Conservation (phyloP, 2,797 vertebrate species). For the Spea hammondii region DNA sequence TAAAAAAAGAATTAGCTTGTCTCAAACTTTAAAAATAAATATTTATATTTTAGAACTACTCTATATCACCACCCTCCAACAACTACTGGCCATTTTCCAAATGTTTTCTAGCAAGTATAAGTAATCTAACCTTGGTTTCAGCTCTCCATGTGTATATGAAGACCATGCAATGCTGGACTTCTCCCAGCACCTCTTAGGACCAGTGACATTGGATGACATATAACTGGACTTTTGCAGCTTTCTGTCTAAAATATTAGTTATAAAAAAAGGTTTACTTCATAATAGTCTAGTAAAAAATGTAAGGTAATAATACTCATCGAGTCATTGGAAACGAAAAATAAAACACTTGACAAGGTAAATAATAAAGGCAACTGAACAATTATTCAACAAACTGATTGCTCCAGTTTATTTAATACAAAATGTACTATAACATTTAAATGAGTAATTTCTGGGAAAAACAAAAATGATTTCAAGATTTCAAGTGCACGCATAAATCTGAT, state of each 20-base stretch:
- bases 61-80: too few species aligned
- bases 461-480: too few species aligned
- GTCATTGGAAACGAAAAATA: neutral
- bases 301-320: neutral
- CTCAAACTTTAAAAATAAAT: too few species aligned
- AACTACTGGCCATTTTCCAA: too few species aligned
- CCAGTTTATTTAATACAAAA: slow-evolving; percentile 34
- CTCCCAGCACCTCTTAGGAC: slow-evolving; percentile 52
- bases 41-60: too few species aligned
- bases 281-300: neutral
- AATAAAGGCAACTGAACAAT: neutral
- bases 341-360: neutral
- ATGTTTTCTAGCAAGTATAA: too few species aligned
- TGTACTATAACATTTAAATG: slow-evolving; percentile 13
- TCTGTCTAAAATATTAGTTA: slow-evolving; percentile 44
- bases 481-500: neutral
- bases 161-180: slow-evolving; percentile 55
- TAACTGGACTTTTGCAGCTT: slow-evolving; percentile 41
- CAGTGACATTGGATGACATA: slow-evolving; percentile 24
- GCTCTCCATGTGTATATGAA: slow-evolving; percentile 50
- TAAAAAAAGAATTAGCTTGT: too few species aligned
- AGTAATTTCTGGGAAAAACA: neutral
- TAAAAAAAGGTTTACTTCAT: slow-evolving; percentile 16
- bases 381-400: neutral
- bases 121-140: slow-evolving; percentile 57